phyloP scores from a whole-genome alignment of 2,888 invertebrate species.

The Drosophila peninsularis region DNA sequence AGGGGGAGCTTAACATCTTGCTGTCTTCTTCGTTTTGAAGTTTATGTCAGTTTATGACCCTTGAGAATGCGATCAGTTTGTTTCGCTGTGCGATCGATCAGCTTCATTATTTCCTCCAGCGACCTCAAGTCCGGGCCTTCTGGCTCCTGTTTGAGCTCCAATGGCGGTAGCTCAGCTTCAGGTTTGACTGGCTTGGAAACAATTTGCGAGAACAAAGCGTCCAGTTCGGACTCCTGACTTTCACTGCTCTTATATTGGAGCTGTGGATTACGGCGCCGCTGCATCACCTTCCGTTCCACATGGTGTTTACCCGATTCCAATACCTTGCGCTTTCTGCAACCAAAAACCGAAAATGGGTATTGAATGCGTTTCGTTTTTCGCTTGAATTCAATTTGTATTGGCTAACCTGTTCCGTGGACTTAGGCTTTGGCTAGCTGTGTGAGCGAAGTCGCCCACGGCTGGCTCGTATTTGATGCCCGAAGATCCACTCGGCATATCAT shows the following conservation, averaged over 20 bases:
- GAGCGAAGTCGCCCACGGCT: background rate
- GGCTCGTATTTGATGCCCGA: background rate
- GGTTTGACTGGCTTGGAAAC: background rate
- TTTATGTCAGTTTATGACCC: too few species aligned
- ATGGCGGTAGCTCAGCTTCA: background rate
- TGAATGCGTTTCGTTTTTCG: background rate
- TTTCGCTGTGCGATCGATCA: constrained; percentile 11
- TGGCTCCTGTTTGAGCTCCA: background rate
- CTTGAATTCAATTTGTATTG: background rate
- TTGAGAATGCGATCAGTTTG: constrained; percentile 5
- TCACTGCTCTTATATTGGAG: constrained; percentile 75
- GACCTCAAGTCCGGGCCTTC: too few species aligned
- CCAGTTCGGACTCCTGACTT: constrained; percentile 63
- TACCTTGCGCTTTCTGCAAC: constrained; percentile 73
- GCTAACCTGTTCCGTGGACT: constrained; percentile 36
- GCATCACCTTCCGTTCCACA: constrained; percentile 58
- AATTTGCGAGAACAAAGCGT: background rate
- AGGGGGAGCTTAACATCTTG: background rate
- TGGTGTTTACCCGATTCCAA: constrained; percentile 55
- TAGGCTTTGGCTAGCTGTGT: constrained; percentile 11
- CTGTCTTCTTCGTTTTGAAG: constrained; percentile 9
- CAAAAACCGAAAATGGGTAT: background rate
- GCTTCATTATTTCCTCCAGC: constrained; percentile 24
- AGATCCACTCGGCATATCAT: background rate
- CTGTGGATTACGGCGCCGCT: constrained; percentile 49